Conservation (phyloP, 92 coral and sea anemone genomes). For the Zoanthus gigantus region DNA sequence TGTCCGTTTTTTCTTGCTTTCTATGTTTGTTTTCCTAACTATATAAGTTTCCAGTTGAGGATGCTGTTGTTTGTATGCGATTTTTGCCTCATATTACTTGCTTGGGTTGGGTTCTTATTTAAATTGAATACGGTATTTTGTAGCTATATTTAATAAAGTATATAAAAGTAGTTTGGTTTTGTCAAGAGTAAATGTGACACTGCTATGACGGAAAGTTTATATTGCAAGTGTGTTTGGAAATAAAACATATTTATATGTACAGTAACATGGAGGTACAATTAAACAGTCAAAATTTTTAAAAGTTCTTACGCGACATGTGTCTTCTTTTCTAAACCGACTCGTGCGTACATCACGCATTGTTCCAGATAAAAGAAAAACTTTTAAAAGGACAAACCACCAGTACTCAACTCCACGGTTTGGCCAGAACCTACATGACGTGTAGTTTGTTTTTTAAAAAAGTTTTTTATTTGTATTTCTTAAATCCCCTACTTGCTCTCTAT, state of each 20-base stretch:
- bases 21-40: background rate
- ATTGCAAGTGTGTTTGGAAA: background rate
- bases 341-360: too few relatives aligned
- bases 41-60: background rate
- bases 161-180: background rate
- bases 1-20: too few relatives aligned
- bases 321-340: too few relatives aligned
- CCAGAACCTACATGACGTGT: too few relatives aligned
- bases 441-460: too few relatives aligned
- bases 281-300: background rate
- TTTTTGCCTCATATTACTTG: background rate
- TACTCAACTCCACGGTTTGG: too few relatives aligned
- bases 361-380: too few relatives aligned
- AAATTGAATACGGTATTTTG: conserved; percentile 32
- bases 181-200: background rate
- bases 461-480: too few relatives aligned
- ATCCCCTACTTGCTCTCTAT: too few relatives aligned
- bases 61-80: background rate
- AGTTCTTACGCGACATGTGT: too few relatives aligned
- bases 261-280: background rate
- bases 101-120: conserved; percentile 25
- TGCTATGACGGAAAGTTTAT: background rate
- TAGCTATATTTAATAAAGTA: conserved; percentile 26
- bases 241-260: conserved; percentile 16
- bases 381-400: too few relatives aligned